Base-by-base conservation (phyloP, 2,888 invertebrate species). In the Thera britannica region DNA sequence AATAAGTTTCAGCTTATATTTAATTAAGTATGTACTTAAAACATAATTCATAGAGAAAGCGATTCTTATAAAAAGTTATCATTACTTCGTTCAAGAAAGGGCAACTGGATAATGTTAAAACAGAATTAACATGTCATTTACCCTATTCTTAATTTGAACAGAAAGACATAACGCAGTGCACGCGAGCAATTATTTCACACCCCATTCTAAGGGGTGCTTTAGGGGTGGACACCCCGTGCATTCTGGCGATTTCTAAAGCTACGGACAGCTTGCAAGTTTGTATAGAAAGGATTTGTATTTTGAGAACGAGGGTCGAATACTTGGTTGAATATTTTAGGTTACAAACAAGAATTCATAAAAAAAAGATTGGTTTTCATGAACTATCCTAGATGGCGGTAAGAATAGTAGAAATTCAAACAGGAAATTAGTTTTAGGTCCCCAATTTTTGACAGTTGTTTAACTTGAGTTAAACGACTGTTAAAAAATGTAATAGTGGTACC, bases 171-270 rank as follows among this genome's bases (percentile, higher is more conserved):
- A 36, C 9, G 59, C 62, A 67, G 63, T 67, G 78, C 83, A 86
- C 84, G 87, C 81, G 83, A 87, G 80, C 87, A 88, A 90, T 91
- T 90, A 90, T 86, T 84, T 80, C 79, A 81, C 85, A 87, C 90
- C 90, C 88, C 82, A 76, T 58, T 67, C 68, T 65, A 71, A 71
- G 77, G 85, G 84, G 82, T 79, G 79, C 68, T 9, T 2, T 65
- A 71, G 77, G 84, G 83, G 81, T 79, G 79, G 44, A 72, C 75
- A 80, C 83, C 87, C 78, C 73, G 4, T 73, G 73, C 72, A 77
- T 66, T 74, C 71, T 67, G 77, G 80, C 81, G 82, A 85, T 85
- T 84, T 81, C 79, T 78, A 74, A 78, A 80, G 78, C 75, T 80
- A 77, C 51, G 62, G 65, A 57, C n/a, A 48, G 62, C 61, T 68